phyloP scores from a whole-genome alignment of 2,888 invertebrate genomes.

The Mantis religiosa region DNA sequence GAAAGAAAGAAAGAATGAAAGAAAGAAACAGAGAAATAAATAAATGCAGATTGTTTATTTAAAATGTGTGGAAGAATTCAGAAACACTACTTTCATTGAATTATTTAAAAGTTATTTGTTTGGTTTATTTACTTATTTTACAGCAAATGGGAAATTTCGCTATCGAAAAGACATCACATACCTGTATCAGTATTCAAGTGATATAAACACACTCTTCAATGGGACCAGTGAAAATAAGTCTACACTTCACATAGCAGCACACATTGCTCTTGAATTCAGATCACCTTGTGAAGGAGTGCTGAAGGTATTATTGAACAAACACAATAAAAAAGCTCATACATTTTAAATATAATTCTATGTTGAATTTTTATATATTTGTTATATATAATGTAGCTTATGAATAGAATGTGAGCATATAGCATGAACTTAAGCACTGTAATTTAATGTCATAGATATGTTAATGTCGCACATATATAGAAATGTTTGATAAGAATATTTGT shows the following conservation, averaged over 20 bases:
- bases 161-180: conserved; percentile 58
- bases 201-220: conserved; percentile 65
- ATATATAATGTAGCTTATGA: no score
- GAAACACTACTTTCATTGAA: background rate
- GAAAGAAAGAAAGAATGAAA: background rate
- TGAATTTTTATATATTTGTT: no score
- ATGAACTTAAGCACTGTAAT: no score
- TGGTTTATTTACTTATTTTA: conserved; percentile 35
- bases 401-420: no score
- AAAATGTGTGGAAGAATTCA: background rate
- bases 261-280: conserved; percentile 60
- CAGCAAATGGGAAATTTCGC: conserved; percentile 59
- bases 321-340: no score
- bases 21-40: no score
- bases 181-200: conserved; percentile 67
- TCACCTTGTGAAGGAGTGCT: conserved; percentile 70
- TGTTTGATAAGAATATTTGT: no score
- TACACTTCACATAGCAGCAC: conserved; percentile 58
- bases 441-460: no score
- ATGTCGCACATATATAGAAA: no score
- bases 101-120: background rate
- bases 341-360: no score
- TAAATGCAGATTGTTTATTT: background rate
- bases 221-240: conserved; percentile 71
- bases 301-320: conserved; percentile 47